These are phyloP conservation scores for Sinopyrophorus schimmeli DNA, from an alignment of 2,888 invertebrate genomes.

Conservation along the genomic window DNA sequence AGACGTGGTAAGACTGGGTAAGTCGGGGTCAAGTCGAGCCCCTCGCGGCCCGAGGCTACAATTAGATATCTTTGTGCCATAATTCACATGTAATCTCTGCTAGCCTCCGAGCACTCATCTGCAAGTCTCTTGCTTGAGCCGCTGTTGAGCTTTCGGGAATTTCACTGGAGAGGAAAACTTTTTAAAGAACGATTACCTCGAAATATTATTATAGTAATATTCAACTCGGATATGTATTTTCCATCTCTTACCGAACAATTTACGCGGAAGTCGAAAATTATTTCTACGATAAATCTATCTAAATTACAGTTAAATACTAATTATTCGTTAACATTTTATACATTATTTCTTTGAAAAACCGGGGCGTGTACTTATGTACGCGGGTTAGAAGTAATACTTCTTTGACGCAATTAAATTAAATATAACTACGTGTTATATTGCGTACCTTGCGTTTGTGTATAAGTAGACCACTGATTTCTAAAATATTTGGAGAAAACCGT, in stretches of 20 bases:
- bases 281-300: too few species aligned
- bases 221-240: not conserved
- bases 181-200: conserved; percentile 17
- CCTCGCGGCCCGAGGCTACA: conserved; percentile 52
- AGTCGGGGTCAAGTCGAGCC: conserved; percentile 50
- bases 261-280: too few species aligned
- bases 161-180: conserved; percentile 24
- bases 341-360: conserved; percentile 1
- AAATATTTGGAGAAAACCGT: too few species aligned
- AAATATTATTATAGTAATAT: too few species aligned
- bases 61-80: conserved; percentile 61
- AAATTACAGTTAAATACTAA: too few species aligned
- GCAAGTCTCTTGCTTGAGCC: conserved; percentile 42
- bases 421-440: too few species aligned
- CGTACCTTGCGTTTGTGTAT: too few species aligned
- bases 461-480: too few species aligned
- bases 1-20: conserved; percentile 37
- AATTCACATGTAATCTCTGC: conserved; percentile 66
- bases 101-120: conserved; percentile 55
- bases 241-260: not conserved
- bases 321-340: not conserved
- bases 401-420: too few species aligned
- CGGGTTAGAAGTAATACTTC: too few species aligned
- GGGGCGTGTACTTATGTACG: too few species aligned
- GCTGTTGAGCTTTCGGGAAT: conserved; percentile 27